Evolutionary conservation across 2,113 vertebrate species (phyloP).

Genomic region (Nerophis lumbriciformis): DNA sequence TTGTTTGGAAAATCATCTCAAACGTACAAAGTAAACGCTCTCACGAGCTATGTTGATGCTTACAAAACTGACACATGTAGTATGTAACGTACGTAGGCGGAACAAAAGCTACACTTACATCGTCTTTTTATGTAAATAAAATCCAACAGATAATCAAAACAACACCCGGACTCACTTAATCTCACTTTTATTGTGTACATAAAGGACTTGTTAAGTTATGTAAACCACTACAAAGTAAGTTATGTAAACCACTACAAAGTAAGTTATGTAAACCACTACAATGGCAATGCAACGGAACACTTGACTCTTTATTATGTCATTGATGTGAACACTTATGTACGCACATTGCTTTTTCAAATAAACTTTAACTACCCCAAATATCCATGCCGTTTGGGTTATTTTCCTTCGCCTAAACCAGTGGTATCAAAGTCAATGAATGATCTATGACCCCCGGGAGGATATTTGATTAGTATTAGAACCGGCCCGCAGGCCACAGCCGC

Average conservation of each 20-base stretch:
- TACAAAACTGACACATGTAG: not conserved
- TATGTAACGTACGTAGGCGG: not conserved
- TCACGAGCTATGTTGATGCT: not conserved
- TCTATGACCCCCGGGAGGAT: too few relatives aligned
- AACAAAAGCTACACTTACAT: too few relatives aligned
- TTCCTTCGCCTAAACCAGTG: too few relatives aligned
- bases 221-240: constrained; percentile 44
- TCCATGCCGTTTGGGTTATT: too few relatives aligned
- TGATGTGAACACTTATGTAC: constrained; percentile 17
- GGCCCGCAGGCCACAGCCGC: too few relatives aligned
- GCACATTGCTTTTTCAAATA: constrained; percentile 45
- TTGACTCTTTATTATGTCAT: constrained; percentile 31
- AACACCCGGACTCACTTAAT: not conserved
- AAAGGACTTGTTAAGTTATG: constrained; percentile 37
- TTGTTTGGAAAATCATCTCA: not conserved
- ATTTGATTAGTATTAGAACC: too few relatives aligned
- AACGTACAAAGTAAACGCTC: not conserved
- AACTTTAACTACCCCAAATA: constrained; percentile 12
- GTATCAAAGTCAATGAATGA: too few relatives aligned
- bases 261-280: constrained; percentile 40
- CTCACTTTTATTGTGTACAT: constrained; percentile 40
- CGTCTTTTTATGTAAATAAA: not conserved
- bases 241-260: constrained; percentile 35
- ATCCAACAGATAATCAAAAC: not conserved
- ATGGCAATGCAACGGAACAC: constrained; percentile 23